Base-by-base conservation (phyloP, 2,888 invertebrate species). In the Fissipunctia ypsillon region DNA sequence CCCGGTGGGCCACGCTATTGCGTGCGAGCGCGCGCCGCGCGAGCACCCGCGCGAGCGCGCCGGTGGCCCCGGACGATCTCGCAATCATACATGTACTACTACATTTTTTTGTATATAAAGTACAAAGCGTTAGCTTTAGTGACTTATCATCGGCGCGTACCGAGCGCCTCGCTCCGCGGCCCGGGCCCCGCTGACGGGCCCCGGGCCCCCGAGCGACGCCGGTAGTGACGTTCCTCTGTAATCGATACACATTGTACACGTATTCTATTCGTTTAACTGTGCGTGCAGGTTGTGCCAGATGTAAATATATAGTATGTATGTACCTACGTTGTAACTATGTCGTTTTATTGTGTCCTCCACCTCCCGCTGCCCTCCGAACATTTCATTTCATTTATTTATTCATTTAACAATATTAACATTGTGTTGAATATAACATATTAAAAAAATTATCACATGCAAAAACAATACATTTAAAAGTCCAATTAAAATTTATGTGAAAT, bases 221-320 rank as follows among this genome's bases (percentile, higher is more conserved):
- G 48, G 38, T 43, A 43, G 56, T 56, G 61, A 43, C 61, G 65
- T 56, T 28, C 31, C 57, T 69, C 63, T 64, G 64, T 68, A 72
- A 77, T 68, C 73, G 57, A 80, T 68, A 67, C 54, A 73, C 60
- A 70, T 69, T 75, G 67, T 75, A 68, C 69, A 76, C 73, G 78
- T 78, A 63, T 76, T 71, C 12, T 57, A 73, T 73, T 78, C 67
- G 68, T 61, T 76, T 54, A 43, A 66, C 61, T 57, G 69, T 76
- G 77, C 78, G 78, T 76, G 73, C 79, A 73, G 73, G 80, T 84
- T 84, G 85, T 85, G 85, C 85, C 86, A 84, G 69, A 76, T 85
- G 86, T 85, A 85, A 84, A 85, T 85, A 85, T 80, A 75, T 76
- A 76, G 73, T 78, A 72, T 80, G 74, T 69, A 76, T 76, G 82